These are phyloP conservation scores for Arrhopalites spinosus DNA, from an alignment of 2,888 invertebrate genomes.

Conservation along the genomic window DNA sequence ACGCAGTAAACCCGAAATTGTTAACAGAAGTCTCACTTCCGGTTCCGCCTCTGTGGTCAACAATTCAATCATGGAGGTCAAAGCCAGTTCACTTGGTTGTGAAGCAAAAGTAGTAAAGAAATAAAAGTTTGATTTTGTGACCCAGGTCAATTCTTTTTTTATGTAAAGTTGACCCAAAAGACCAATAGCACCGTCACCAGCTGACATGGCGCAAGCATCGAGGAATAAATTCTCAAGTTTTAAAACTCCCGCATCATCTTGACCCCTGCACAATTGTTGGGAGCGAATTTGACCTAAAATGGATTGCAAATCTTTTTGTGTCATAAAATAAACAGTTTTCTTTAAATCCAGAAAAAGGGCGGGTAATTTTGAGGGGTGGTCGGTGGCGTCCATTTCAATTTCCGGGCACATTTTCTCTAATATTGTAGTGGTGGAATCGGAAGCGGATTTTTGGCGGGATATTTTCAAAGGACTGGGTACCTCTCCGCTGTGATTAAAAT, in stretches of 20 bases:
- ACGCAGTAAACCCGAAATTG: slow-evolving; percentile 60
- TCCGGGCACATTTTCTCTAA: slow-evolving; percentile 60
- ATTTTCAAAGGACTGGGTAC: no score
- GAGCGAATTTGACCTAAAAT: slow-evolving; percentile 70
- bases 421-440: slow-evolving; percentile 41
- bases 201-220: slow-evolving; percentile 80
- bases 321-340: slow-evolving; percentile 69
- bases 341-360: slow-evolving; percentile 70
- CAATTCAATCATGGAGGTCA: slow-evolving; percentile 42
- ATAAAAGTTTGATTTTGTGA: slow-evolving; percentile 44
- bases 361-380: slow-evolving; percentile 72
- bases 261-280: slow-evolving; percentile 63
- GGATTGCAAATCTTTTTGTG: slow-evolving; percentile 72
- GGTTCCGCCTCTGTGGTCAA: slow-evolving; percentile 36
- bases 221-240: slow-evolving; percentile 69
- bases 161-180: slow-evolving; percentile 72
- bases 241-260: slow-evolving; percentile 55
- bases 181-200: slow-evolving; percentile 77
- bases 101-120: slow-evolving; percentile 47
- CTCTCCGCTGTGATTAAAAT: no score
- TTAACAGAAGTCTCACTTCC: slow-evolving; percentile 58
- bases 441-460: slow-evolving; percentile 40
- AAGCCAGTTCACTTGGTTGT: slow-evolving; percentile 42
- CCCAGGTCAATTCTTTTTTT: slow-evolving; percentile 39
- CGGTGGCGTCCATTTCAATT: slow-evolving; percentile 65